Percentiles rank a stretch among this genome's conserved stretches.
Evolutionary conservation across 2,888 invertebrate species (phyloP).

Genomic region (Sinodicranocentrus sp.): DNA sequence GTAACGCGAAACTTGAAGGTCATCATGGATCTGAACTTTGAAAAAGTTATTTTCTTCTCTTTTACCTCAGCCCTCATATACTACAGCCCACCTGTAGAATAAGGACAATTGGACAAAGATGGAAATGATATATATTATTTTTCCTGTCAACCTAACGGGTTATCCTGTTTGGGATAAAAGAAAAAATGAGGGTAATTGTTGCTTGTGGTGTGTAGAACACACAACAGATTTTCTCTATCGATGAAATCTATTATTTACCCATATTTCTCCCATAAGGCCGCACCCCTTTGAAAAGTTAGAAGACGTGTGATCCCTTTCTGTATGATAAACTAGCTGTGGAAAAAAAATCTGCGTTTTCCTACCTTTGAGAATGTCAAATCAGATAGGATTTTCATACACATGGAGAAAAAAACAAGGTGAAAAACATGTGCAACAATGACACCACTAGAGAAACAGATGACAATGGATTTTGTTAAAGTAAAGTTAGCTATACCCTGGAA

Average conservation of each 20-base stretch:
- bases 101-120: not conserved
- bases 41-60: too few relatives aligned
- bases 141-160: not conserved
- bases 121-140: not conserved
- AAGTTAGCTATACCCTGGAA: not conserved
- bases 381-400: not conserved
- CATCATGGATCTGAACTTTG: not conserved
- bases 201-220: not conserved
- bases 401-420: slow-evolving; percentile 61
- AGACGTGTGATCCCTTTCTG: too few relatives aligned
- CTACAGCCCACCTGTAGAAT: slow-evolving; percentile 3
- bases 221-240: not conserved
- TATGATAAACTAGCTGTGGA: too few relatives aligned
- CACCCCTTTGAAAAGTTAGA: too few relatives aligned
- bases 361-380: too few relatives aligned
- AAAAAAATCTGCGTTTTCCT: too few relatives aligned
- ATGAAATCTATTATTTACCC: slow-evolving; percentile 54
- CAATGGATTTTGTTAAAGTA: slow-evolving; percentile 17
- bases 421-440: slow-evolving; percentile 61
- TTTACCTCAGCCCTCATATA: too few relatives aligned
- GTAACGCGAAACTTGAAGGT: slow-evolving; percentile 39
- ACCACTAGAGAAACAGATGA: slow-evolving; percentile 6
- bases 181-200: not conserved
- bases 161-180: too few relatives aligned
- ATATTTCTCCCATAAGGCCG: slow-evolving; percentile 12